Percentiles rank a stretch among this genome's conserved stretches.
Evolutionary conservation across 2,888 invertebrate species (phyloP).

Genomic region (Linnaemya vulpina): DNA sequence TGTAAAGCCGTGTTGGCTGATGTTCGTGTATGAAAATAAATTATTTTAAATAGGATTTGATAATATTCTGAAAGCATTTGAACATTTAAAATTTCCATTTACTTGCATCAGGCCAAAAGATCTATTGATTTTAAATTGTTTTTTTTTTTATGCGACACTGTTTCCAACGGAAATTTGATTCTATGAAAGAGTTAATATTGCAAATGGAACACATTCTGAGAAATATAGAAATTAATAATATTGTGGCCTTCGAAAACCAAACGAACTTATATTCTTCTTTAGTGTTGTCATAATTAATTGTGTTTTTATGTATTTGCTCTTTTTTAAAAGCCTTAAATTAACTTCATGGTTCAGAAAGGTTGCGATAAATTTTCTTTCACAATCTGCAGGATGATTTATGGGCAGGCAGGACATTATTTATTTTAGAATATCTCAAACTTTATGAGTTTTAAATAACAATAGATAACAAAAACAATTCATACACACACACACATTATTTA

Average conservation of each 20-base stretch:
- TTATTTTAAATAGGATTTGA: conserved; percentile 66
- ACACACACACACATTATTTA: not conserved
- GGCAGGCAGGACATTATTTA: not conserved
- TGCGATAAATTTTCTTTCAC: conserved; percentile 2
- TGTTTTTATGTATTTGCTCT: too few species aligned
- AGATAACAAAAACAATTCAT: not conserved
- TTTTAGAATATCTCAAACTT: conserved; percentile 18
- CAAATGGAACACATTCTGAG: too few species aligned
- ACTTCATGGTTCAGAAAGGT: not conserved
- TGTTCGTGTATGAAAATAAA: not conserved
- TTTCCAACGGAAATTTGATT: conserved; percentile 26
- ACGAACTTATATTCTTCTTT: too few species aligned
- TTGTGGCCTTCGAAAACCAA: not conserved
- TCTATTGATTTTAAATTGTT: conserved; percentile 59
- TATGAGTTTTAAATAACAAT: conserved; percentile 23
- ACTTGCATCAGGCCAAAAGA: conserved; percentile 24
- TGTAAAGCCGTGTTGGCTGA: conserved; percentile 14
- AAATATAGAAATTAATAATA: too few species aligned
- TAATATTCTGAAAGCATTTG: conserved; percentile 64
- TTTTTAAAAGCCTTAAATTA: too few species aligned
- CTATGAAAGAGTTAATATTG: too few species aligned
- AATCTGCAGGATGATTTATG: conserved; percentile 6
- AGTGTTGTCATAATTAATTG: too few species aligned
- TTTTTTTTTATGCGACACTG: conserved; percentile 10
- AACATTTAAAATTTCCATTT: conserved; percentile 55